phyloP scores from a whole-genome alignment of 2,113 vertebrate species.

The Silurus glanis region DNA sequence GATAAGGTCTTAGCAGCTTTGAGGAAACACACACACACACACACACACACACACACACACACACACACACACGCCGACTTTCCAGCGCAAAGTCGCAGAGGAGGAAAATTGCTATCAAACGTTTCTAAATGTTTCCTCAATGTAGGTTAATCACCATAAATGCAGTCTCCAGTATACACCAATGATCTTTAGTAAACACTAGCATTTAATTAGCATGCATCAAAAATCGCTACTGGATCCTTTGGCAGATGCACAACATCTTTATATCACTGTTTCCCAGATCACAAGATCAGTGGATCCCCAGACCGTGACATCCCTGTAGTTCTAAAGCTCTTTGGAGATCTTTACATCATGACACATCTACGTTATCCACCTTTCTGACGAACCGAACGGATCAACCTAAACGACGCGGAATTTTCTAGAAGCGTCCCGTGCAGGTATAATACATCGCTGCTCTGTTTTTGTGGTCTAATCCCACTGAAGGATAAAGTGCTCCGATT shows the following conservation, averaged over 20 bases:
- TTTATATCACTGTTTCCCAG: not conserved
- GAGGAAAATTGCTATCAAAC: too few species aligned
- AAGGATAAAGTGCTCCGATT: slow-evolving; percentile 10
- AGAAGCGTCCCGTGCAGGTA: not conserved
- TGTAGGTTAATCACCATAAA: too few species aligned
- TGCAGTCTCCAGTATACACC: too few species aligned
- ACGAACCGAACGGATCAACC: not conserved
- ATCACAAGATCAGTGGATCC: not conserved
- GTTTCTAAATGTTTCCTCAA: too few species aligned
- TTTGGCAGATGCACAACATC: not conserved
- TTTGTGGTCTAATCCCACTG: not conserved
- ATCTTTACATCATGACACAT: not conserved
- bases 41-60: too few species aligned
- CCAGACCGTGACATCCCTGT: not conserved
- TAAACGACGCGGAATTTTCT: not conserved
- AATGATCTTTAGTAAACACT: not conserved
- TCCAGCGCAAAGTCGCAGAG: not conserved
- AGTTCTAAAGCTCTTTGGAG: not conserved
- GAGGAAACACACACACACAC: not conserved
- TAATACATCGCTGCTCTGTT: not conserved
- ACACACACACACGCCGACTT: not conserved
- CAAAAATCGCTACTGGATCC: not conserved
- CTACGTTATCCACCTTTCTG: not conserved
- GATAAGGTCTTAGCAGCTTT: slow-evolving; percentile 28
- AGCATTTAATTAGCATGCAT: not conserved